phyloP scores from a whole-genome alignment of 2,888 invertebrate species.

The Aphidius colemani region DNA sequence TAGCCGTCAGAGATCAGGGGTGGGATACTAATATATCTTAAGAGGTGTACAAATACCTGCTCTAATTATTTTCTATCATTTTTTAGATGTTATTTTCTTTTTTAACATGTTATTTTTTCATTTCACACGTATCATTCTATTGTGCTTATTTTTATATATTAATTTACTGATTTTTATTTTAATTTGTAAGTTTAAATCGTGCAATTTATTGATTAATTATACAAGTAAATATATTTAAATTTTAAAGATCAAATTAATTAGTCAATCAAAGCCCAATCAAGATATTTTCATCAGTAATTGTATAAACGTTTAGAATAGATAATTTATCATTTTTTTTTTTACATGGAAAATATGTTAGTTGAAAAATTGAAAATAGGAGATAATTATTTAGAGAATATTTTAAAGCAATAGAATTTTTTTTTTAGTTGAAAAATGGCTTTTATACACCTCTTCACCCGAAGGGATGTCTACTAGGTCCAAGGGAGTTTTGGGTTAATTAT shows the following conservation, averaged over 20 bases:
- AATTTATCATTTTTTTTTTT: too few relatives aligned
- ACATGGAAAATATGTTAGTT: too few relatives aligned
- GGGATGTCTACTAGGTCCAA: slow-evolving; percentile 55
- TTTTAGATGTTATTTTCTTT: background rate
- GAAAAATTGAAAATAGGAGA: background rate
- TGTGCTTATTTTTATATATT: too few relatives aligned
- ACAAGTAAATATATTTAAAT: background rate
- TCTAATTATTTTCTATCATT: slow-evolving; percentile 11
- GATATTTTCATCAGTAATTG: too few relatives aligned
- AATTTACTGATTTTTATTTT: too few relatives aligned
- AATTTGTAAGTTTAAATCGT: too few relatives aligned
- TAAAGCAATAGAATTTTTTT: background rate
- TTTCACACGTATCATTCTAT: too few relatives aligned
- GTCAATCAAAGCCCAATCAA: too few relatives aligned
- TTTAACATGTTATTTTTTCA: slow-evolving; percentile 5
- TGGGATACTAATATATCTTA: slow-evolving; percentile 57
- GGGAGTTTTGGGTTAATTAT: slow-evolving; percentile 43
- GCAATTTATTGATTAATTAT: too few relatives aligned
- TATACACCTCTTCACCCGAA: slow-evolving; percentile 49
- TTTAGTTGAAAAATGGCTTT: slow-evolving; percentile 31
- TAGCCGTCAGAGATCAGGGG: slow-evolving; percentile 61
- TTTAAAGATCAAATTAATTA: background rate
- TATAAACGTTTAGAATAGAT: too few relatives aligned
- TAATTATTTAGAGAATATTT: background rate
- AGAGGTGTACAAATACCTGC: slow-evolving; percentile 51